A percentile compares a stretch with the other conserved stretches of the same genome.
Evolutionary conservation across 2,888 invertebrate genomes (phyloP).

Genomic region (Pollenia griseotomentosa): DNA sequence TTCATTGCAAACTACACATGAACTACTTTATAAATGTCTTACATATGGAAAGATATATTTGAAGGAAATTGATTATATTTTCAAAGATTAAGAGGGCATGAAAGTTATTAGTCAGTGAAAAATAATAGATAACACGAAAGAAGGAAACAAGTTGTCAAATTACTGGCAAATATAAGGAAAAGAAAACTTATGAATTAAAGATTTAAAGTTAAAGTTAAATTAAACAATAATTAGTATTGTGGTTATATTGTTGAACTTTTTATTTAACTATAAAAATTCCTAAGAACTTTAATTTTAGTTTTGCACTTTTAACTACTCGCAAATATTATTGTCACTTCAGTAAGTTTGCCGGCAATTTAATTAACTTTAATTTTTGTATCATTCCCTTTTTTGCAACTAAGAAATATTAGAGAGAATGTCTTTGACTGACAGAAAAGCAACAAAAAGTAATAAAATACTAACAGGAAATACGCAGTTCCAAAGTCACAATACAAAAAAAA

Average conservation of each 20-base stretch:
- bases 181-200: too few relatives aligned
- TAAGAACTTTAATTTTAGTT: too few relatives aligned
- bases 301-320: too few relatives aligned
- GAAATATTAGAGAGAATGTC: not conserved
- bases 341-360: not conserved
- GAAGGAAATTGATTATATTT: conserved; percentile 29
- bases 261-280: too few relatives aligned
- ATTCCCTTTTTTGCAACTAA: not conserved
- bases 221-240: too few relatives aligned
- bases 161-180: too few relatives aligned
- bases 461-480: not conserved
- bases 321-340: not conserved
- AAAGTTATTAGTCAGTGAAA: not conserved
- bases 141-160: too few relatives aligned
- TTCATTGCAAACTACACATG: conserved; percentile 24
- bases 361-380: conserved; percentile 11
- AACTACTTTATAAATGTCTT: not conserved
- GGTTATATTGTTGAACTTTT: too few relatives aligned
- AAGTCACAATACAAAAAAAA: not conserved
- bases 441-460: conserved; percentile 15
- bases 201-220: too few relatives aligned
- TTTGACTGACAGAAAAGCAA: not conserved
- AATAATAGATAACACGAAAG: too few relatives aligned
- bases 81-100: not conserved
- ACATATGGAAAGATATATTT: not conserved